Evolutionary conservation across 2,113 vertebrate species (phyloP).

Genomic region (Sterna hirundo): DNA sequence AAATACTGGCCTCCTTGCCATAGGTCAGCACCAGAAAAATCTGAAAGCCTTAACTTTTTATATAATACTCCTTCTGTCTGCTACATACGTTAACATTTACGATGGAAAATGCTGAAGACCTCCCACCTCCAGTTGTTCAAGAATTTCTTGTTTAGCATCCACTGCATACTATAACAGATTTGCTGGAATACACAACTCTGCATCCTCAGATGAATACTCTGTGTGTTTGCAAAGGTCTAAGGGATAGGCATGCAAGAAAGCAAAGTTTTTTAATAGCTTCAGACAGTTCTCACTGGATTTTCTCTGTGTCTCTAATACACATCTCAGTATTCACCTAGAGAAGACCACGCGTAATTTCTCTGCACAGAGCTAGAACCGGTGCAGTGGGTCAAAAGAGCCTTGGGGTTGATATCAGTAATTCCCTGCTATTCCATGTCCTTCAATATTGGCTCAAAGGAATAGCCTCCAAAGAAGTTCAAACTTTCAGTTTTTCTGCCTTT

Average conservation of each 20-base stretch:
- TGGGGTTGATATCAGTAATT: background rate
- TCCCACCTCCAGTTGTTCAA: slow-evolving; percentile 50
- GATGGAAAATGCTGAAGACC: background rate
- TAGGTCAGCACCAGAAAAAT: slow-evolving; percentile 44
- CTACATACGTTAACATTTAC: slow-evolving; percentile 51
- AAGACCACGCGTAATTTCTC: accelerated
- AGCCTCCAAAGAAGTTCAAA: background rate
- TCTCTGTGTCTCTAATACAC: background rate
- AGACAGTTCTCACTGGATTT: background rate
- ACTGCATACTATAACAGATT: background rate
- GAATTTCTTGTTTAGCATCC: slow-evolving; percentile 41
- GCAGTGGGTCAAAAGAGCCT: background rate
- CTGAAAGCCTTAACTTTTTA: slow-evolving; percentile 13
- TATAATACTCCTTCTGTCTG: slow-evolving; percentile 51
- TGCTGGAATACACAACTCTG: background rate
- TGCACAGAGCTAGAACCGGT: background rate
- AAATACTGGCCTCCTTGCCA: background rate
- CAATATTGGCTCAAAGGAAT: background rate
- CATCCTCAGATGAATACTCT: background rate
- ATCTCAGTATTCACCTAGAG: background rate
- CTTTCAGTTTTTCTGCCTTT: background rate
- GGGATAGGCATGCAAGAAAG: background rate
- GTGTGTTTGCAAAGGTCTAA: slow-evolving; percentile 3
- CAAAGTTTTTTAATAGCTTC: background rate
- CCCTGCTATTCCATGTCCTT: background rate